Conservation (phyloP, 2,113 vertebrate species). For the Eonycteris spelaea region DNA sequence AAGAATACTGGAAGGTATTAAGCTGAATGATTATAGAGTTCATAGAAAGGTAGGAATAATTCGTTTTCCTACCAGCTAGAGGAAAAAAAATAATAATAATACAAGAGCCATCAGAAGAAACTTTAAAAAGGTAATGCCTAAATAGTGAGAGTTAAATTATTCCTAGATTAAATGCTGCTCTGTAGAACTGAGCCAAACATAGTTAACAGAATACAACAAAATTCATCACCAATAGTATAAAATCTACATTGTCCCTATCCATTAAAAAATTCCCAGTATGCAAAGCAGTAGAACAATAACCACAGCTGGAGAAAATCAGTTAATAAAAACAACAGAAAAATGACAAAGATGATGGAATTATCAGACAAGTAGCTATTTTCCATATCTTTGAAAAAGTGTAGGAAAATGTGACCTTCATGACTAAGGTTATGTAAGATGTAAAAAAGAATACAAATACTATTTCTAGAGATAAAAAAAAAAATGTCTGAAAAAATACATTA, state of each 20-base stretch:
- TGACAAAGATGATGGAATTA: neutral
- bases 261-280: neutral
- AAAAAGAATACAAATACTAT: neutral
- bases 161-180: neutral
- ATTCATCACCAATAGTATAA: neutral
- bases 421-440: neutral
- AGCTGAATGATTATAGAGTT: neutral
- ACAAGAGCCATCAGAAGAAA: neutral
- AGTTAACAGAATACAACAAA: conserved; percentile 20
- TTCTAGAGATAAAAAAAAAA: neutral
- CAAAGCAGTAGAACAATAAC: neutral
- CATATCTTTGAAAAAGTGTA: neutral
- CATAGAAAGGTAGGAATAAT: neutral
- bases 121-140: neutral
- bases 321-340: neutral
- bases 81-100: neutral
- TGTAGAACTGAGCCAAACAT: neutral
- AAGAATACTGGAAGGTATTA: neutral
- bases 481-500: neutral
- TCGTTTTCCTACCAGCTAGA: neutral
- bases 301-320: neutral
- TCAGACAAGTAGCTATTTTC: neutral
- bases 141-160: neutral
- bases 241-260: neutral
- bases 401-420: neutral